A percentile compares a stretch with the other conserved stretches of the same genome.
Conservation (phyloP, 2,113 vertebrate genomes). For the Brachyistius frenatus region DNA sequence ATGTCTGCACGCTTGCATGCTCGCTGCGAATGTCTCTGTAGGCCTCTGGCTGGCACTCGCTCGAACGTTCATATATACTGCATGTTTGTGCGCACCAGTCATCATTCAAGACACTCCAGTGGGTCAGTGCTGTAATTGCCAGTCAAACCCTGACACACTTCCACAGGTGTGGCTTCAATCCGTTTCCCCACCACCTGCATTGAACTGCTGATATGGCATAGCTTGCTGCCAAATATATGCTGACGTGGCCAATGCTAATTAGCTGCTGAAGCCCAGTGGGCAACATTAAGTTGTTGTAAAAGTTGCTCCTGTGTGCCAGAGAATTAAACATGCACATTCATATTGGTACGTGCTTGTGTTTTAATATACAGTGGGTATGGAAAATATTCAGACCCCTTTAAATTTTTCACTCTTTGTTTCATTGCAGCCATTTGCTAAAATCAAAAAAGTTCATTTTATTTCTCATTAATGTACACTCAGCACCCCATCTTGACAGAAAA, state of each 20-base stretch:
- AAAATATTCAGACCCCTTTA: no score
- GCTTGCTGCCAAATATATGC: slow-evolving; percentile 11
- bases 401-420: no score
- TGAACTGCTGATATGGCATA: slow-evolving; percentile 2
- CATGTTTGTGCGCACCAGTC: slow-evolving; percentile 18
- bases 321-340: neutral
- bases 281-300: slow-evolving; percentile 33
- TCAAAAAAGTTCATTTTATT: no score
- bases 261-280: slow-evolving; percentile 27
- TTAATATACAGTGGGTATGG: no score
- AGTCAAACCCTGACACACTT: slow-evolving; percentile 24
- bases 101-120: slow-evolving; percentile 7
- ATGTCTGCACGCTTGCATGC: slow-evolving; percentile 13
- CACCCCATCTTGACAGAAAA: no score
- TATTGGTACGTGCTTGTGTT: no score
- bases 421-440: no score
- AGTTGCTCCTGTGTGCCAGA: neutral
- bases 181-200: slow-evolving; percentile 3
- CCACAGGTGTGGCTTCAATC: neutral
- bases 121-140: slow-evolving; percentile 30
- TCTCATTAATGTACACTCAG: no score
- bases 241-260: slow-evolving; percentile 51
- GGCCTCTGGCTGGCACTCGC: neutral
- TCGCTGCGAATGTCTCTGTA: slow-evolving; percentile 16
- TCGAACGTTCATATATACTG: slow-evolving; percentile 17